Evolutionary conservation across 2,113 vertebrate species (phyloP), one percentile per base, ranked within the genome.

Genomic region (Odobenus rosmarus): DNA sequence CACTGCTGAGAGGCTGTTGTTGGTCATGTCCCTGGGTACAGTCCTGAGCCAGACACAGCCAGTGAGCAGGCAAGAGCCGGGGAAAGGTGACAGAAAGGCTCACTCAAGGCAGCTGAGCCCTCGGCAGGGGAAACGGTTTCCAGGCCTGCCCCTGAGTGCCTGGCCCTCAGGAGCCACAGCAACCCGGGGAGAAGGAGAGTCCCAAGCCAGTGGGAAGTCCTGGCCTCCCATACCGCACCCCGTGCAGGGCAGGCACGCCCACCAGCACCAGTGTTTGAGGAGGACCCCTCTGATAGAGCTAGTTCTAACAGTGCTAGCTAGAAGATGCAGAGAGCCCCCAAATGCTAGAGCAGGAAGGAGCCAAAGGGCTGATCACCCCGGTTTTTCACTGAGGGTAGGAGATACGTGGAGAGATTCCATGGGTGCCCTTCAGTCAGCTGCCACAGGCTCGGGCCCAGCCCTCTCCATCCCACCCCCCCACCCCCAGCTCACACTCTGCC

Each of bases 221-320:
- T 57, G 13, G 36, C 69, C n/a, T 39, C 33, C 24, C 19, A 1
- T 21, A 36, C 2, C 1, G 28, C 64, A 31, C 24, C 42, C 42
- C 42, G 46, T 6, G 9, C 5, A 36, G 24, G 39, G 16, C 7
- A 81, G 39, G 39, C 1, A 2, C 5, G 13, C 61, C 74, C 31
- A 10, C 51, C 2, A 42, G 51, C 39, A 51, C 16, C 11, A 1
- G 9, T 13, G 19, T 8, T 6, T 1, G 8, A 14, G 6, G 31
- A 42, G 16, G 61, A 88, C 28, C 31, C 36, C 51, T 71, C 39
- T 12, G 5, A 49, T 16, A 14, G 31, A 16, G 13, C 42, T 57
- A 15, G 21, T 23, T 71, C 24, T 14, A 7, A n/a, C 11, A 28
- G 28, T 12, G 36, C 90, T 57, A 23, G 36, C 33, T 59, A 59